Base-by-base conservation (phyloP, 2,888 invertebrate species). In the Troides oblongomaculatus region DNA sequence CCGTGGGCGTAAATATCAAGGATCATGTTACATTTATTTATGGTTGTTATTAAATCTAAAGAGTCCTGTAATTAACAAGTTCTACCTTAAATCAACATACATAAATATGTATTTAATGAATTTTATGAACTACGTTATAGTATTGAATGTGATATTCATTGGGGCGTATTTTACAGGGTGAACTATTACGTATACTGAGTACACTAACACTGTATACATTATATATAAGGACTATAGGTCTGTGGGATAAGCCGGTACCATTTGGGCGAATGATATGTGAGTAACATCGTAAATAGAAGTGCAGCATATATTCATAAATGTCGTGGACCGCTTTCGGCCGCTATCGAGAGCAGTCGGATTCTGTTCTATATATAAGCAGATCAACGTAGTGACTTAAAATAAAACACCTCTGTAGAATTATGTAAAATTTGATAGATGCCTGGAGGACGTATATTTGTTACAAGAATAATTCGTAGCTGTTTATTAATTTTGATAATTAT, bases 211-310 rank as follows among this genome's bases (percentile, higher is more conserved):
- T 53, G 53, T 18, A 5, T 53, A 53, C 6, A 6, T 3, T 12
- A 8, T 2, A 53, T 18, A 5, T 1, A n/a, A n/a, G 18, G 18
- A n/a, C 53, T 53, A 12, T 2, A 5, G n/a, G 5, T 0, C 8
- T 53, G n/a, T 18, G 53, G 1, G n/a, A 53, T 53, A 53, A 53
- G 5, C n/a, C 3, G 53, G 18, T 53, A n/a, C n/a, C n/a, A 46
- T 2, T 53, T n/a, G n/a, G 7, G 53, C n/a, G 5, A 53, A 53
- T n/a, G 3, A n/a, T 5, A 53, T n/a, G 12, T 18, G 53, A n/a
- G 75, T 73, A 69, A 73, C 74, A 74, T 84, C 84, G 77, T 78
- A 88, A 88, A 88, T 88, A 88, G 88, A 87, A 86, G 83, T 88
- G 88, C 86, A 88, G 75, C 80, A 78, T 85, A 81, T 58, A 21